Base-by-base conservation (phyloP, 2,113 vertebrate species). In the Nipponia nippon region DNA sequence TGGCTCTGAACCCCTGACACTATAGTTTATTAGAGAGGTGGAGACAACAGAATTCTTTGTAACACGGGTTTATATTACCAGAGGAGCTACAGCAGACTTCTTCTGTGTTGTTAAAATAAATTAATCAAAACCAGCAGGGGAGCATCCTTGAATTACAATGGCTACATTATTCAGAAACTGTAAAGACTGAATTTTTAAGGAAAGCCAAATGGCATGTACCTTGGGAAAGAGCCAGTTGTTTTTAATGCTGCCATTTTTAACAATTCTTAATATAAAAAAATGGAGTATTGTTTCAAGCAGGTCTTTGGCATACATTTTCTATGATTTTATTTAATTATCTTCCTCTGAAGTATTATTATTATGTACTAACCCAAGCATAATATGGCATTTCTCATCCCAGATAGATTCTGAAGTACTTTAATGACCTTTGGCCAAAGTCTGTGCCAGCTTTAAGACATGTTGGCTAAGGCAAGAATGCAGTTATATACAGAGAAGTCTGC, bases 61-160 rank as follows among this genome's bases (percentile, higher is more conserved):
- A 87, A 65, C 83, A 65, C 0, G 7, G 73, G 65, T 89, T 95
- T 94, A 61, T 93, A 53, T 83, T 93, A 79, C 70, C 77, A 93
- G 81, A 87, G 83, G 83, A 95, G 73, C 87, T 93, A 62, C 70
- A 94, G 91, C 87, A 94, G 95, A 58, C 34, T 76, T n/a, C 20
- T 90, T 92, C 91, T 94, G 44, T 91, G 72, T 87, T 96, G 91
- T 95, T 95, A 92, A 95, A 95, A 89, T 87, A 95, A 95, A 97
- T 94, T 91, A 96, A 96, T 96, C 96, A 91, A 93, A 96, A 87
- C 69, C 94, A 94, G 89, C 83, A 93, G 91, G 92, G 83, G 52
- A 75, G 69, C 13, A 6, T 96, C 91, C 72, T 76, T 71, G 94
- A 65, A 89, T 87, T 95, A 96, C 95, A 97, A 93, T 91, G 73